Evolutionary conservation across 2,797 vertebrate species (phyloP), one percentile per base, ranked within the genome.

Genomic region (Oryzias dopingdopingensis): DNA sequence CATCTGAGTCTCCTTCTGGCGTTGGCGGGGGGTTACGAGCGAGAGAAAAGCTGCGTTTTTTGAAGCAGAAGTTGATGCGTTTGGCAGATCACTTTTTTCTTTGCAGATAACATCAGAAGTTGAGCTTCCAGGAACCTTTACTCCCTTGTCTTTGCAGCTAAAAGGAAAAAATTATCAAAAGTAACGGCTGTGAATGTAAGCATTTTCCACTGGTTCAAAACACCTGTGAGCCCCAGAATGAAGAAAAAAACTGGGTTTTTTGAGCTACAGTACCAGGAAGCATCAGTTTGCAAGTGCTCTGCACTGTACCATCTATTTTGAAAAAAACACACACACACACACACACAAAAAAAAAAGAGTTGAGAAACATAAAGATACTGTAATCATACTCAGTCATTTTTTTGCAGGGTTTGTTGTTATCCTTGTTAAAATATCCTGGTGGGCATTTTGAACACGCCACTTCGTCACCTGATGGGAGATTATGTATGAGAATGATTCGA

Each of bases 351-450:
- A 26, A 26, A 6, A 26, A 5, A 26, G 7, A 7, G 26, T 26
- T 6, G 26, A 6, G 26, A 26, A 26, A 6, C 26, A 1, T 26
- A 37, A 12, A 37, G 32, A 37, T 37, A 12, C 32, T 3, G 10
- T 10, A 0, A 6, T 80, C 87, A 6, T 87, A 92, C 91, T 70
- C 17, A 52, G 42, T 87, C 87, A 78, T 85, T 70, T 69, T 59
- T 42, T 17, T 1, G 66, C 91, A 92, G 0, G 0, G 0, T 0
- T 37, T n/a, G 55, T 81, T 4, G 0, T 5, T 0, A 0, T 0
- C 0, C 3, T 5, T 1, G 53, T 5, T 84, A 65, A 85, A 90
- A 70, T 50, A 80, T 29, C 86, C 89, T 0, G 45, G 0, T n/a
- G 17, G 0, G 68, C 88, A 90, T 74, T 50, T 0, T 24, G 1